A percentile compares a stretch with the other conserved stretches of the same genome.
Evolutionary conservation across 2,797 vertebrate genomes (phyloP).

Genomic region (Dromococcyx pavoninus): DNA sequence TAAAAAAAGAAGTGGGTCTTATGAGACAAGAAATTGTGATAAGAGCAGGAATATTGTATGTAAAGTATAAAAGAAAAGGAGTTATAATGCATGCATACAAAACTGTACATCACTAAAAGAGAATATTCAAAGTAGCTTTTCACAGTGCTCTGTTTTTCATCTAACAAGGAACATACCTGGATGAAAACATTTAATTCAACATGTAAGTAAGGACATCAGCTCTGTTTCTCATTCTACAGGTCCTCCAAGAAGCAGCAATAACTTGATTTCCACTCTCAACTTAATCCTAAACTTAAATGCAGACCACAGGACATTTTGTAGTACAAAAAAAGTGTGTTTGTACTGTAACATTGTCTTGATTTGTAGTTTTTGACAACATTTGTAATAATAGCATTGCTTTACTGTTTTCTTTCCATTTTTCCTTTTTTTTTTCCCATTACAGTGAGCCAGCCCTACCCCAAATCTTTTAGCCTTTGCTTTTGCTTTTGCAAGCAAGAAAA

Average conservation of each 20-base stretch:
- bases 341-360: not conserved
- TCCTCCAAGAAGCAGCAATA: not conserved
- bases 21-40: not conserved
- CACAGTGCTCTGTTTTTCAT: not conserved
- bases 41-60: not conserved
- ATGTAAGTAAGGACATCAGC: not conserved
- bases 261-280: not conserved
- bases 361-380: not conserved
- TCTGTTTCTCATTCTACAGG: not conserved
- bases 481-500: not conserved
- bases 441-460: not conserved
- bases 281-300: not conserved
- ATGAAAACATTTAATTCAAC: not conserved
- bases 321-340: not conserved
- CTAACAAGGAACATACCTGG: rapidly evolving
- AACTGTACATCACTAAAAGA: not conserved
- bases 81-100: not conserved
- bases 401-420: not conserved
- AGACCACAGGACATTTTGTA: not conserved
- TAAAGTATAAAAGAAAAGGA: not conserved
- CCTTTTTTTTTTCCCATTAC: not conserved
- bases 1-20: not conserved
- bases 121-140: not conserved
- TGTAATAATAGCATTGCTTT: not conserved
- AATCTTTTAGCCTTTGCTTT: not conserved